Evolutionary conservation across 2,113 vertebrate species (phyloP).

Genomic region (Antidorcas marsupialis): DNA sequence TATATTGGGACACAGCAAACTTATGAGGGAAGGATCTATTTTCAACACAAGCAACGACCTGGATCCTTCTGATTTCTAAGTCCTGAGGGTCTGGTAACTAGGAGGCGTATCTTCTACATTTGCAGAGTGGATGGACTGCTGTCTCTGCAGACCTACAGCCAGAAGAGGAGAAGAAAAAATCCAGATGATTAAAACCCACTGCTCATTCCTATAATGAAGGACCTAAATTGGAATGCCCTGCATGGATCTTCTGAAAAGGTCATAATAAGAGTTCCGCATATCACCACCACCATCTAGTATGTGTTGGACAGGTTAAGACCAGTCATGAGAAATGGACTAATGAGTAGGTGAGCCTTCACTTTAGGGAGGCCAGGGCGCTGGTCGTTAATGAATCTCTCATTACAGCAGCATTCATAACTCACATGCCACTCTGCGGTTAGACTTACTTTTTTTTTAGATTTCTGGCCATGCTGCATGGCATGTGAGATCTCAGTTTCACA

Average conservation of each 20-base stretch:
- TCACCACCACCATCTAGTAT: background rate
- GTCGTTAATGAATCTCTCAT: background rate
- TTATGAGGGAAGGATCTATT: background rate
- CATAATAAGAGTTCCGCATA: background rate
- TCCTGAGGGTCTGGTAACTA: background rate
- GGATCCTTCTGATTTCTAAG: background rate
- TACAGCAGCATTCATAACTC: background rate
- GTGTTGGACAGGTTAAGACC: background rate
- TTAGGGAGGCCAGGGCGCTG: background rate
- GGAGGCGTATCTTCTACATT: background rate
- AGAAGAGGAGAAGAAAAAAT: background rate
- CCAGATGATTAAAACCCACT: background rate
- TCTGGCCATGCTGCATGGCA: background rate
- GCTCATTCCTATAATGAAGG: background rate
- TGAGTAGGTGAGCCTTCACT: background rate
- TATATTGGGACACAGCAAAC: background rate
- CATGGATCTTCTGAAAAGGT: background rate
- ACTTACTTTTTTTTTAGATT: background rate
- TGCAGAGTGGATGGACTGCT: background rate
- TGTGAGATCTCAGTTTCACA: background rate
- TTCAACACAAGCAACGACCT: background rate
- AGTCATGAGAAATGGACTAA: background rate
- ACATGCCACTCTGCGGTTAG: fast-evolving
- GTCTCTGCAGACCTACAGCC: background rate
- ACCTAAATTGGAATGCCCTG: background rate